These are phyloP conservation scores for Crotophaga sulcirostris DNA, from an alignment of 2,113 vertebrate genomes.

Conservation along the genomic window DNA sequence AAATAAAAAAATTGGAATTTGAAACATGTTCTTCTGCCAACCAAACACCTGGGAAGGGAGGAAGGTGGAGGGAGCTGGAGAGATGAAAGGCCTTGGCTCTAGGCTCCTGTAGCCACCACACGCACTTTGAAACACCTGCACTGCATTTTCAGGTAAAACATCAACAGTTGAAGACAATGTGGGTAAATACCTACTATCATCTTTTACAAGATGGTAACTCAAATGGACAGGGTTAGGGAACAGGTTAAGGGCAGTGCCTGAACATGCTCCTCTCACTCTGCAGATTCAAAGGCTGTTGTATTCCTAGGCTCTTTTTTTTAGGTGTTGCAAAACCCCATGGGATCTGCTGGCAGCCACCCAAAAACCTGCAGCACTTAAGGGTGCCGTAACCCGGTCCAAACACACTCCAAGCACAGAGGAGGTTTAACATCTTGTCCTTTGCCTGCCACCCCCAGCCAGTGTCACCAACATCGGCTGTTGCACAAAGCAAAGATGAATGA, in stretches of 20 bases:
- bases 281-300: neutral
- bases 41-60: neutral
- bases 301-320: neutral
- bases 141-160: neutral
- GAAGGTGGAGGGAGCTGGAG: neutral
- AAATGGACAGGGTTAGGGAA: neutral
- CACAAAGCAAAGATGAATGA: neutral
- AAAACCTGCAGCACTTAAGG: neutral
- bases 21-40: neutral
- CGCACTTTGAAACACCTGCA: neutral
- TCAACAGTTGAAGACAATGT: neutral
- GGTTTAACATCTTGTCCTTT: neutral
- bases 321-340: neutral
- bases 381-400: neutral
- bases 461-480: accelerated
- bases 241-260: neutral
- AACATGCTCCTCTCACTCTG: neutral
- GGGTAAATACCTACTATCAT: neutral
- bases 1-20: neutral
- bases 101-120: neutral
- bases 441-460: neutral
- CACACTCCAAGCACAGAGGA: neutral
- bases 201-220: neutral
- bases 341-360: neutral
- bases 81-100: neutral